A percentile compares a stretch with the other conserved stretches of the same genome.
These are phyloP conservation scores for Dioctria rufipes DNA, from an alignment of 2,888 invertebrate species.

Conservation along the genomic window DNA sequence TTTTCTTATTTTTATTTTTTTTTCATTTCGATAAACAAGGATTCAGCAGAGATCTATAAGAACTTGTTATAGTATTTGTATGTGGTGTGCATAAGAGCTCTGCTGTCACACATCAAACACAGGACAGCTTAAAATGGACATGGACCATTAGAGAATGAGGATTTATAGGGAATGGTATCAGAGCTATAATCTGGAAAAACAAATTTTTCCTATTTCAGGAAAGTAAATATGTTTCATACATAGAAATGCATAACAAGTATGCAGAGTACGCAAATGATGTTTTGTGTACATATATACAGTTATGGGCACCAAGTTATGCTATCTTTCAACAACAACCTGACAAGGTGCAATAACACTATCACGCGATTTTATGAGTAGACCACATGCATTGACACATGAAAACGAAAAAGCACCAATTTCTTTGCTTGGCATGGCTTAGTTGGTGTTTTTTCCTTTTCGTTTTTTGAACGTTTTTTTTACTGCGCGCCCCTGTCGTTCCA, in stretches of 20 bases:
- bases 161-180: not conserved
- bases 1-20: not conserved
- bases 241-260: too few species aligned
- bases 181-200: too few species aligned
- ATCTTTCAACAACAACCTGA: not conserved
- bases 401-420: conserved; percentile 14
- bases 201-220: too few species aligned
- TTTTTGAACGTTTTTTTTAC: not conserved
- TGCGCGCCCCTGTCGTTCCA: not conserved
- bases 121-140: too few species aligned
- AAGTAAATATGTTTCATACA: too few species aligned
- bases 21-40: not conserved
- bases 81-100: too few species aligned
- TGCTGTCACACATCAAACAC: too few species aligned
- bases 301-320: not conserved
- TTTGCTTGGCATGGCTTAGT: not conserved
- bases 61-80: too few species aligned
- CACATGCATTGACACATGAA: conserved; percentile 2
- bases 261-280: not conserved
- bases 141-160: not conserved
- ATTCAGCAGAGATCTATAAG: too few species aligned
- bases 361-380: not conserved
- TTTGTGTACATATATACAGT: not conserved
- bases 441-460: too few species aligned
- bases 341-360: conserved; percentile 21